These are phyloP conservation scores for Papilio machaon DNA, from an alignment of 1,140 invertebrate species.

Conservation along the genomic window DNA sequence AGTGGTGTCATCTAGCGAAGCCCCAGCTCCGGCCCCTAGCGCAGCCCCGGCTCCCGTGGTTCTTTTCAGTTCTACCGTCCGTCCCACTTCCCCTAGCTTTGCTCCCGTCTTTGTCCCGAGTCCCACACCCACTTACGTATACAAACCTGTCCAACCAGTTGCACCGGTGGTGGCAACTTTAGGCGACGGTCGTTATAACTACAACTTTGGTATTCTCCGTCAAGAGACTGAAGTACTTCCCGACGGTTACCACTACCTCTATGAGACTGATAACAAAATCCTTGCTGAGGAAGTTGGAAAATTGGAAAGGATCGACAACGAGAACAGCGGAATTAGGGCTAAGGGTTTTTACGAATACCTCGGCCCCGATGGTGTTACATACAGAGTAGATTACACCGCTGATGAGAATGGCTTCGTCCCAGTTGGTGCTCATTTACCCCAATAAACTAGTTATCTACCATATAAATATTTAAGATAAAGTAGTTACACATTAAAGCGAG, in stretches of 20 bases:
- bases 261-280: constrained; percentile 86
- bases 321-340: constrained; percentile 81
- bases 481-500: neutral
- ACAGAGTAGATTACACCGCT: constrained; percentile 85
- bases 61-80: constrained; percentile 17
- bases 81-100: constrained; percentile 17
- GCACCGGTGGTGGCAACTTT: constrained; percentile 59
- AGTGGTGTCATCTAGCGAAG: neutral
- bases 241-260: constrained; percentile 82
- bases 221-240: constrained; percentile 65
- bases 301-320: constrained; percentile 75
- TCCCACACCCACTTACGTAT: constrained; percentile 58
- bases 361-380: constrained; percentile 85
- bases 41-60: constrained; percentile 13
- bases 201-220: constrained; percentile 76
- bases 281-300: constrained; percentile 81
- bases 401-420: constrained; percentile 87
- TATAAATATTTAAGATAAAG: constrained; percentile 35
- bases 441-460: constrained; percentile 47
- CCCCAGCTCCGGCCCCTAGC: neutral
- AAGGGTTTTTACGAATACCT: constrained; percentile 84
- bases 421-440: constrained; percentile 81
- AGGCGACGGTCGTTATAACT: constrained; percentile 54
- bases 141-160: constrained; percentile 24
- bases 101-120: constrained; percentile 37